These are phyloP conservation scores for Aphelenchoides besseyi DNA, from an alignment of 1,140 invertebrate species.

Conservation along the genomic window DNA sequence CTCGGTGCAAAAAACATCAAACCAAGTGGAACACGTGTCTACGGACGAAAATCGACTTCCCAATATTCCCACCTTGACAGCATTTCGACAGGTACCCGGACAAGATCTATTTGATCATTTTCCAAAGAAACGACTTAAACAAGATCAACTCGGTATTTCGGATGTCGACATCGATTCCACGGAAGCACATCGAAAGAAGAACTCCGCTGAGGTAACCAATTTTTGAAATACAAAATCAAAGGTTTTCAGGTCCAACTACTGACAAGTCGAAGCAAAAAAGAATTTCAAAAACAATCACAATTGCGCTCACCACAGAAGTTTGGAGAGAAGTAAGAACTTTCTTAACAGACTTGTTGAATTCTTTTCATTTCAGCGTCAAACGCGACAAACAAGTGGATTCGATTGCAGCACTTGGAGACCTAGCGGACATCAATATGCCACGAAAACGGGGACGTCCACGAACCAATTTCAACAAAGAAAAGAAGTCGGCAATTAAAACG, in stretches of 20 bases:
- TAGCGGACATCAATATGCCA: no score
- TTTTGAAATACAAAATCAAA: neutral
- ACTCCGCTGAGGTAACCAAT: conserved; percentile 4
- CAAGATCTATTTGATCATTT: conserved; percentile 6
- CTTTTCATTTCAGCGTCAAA: no score
- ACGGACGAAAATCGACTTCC: neutral
- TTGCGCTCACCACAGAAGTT: neutral
- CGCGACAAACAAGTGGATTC: no score
- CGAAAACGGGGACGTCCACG: neutral
- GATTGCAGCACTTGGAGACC: no score
- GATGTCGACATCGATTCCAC: neutral
- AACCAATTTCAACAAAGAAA: neutral
- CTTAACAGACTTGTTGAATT: no score
- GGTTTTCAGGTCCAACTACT: neutral
- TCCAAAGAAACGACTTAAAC: conserved; percentile 6
- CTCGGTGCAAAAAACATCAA: neutral
- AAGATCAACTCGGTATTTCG: neutral
- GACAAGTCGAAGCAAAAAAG: neutral
- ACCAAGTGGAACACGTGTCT: neutral
- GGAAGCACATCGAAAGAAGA: neutral
- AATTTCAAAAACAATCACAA: neutral
- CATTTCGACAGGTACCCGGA: conserved; percentile 16
- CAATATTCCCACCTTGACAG: conserved; percentile 5
- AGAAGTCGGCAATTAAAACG: neutral
- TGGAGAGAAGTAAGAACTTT: neutral